phyloP scores from a whole-genome alignment of 2,888 invertebrate genomes.

The Drosophila borborema region DNA sequence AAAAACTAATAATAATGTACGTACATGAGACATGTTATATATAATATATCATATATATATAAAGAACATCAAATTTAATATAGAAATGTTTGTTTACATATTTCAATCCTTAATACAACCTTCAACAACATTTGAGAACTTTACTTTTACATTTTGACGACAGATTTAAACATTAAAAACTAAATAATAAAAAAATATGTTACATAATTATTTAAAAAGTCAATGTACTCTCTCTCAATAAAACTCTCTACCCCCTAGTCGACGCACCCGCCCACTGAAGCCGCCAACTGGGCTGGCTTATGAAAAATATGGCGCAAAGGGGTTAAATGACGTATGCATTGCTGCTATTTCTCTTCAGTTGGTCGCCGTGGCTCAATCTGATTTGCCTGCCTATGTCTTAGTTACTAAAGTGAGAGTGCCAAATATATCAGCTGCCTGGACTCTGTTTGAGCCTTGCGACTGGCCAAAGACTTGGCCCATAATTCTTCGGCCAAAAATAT shows the following conservation, averaged over 20 bases:
- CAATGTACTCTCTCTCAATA: background rate
- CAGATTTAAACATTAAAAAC: background rate
- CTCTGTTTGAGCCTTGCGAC: constrained; percentile 63
- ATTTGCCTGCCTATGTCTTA: constrained; percentile 77
- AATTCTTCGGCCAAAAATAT: constrained; percentile 50
- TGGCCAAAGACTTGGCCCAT: constrained; percentile 51
- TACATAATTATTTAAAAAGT: background rate
- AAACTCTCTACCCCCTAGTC: background rate
- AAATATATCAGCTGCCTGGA: constrained; percentile 63
- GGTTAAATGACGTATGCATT: constrained; percentile 81
- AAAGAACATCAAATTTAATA: no score
- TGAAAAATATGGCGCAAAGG: constrained; percentile 80
- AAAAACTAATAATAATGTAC: no score
- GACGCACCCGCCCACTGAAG: constrained; percentile 23
- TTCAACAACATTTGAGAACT: background rate
- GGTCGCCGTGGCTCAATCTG: constrained; percentile 16
- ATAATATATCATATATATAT: no score
- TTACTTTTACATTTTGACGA: background rate
- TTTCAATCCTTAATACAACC: no score
- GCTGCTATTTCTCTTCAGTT: constrained; percentile 68
- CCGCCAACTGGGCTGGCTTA: constrained; percentile 56
- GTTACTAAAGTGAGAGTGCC: constrained; percentile 68
- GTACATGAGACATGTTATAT: no score
- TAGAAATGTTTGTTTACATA: no score
- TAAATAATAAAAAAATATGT: background rate